A percentile compares a stretch with the other conserved stretches of the same genome.
These are phyloP conservation scores for Drosophila testacea DNA, from an alignment of 2,888 invertebrate genomes.

Conservation along the genomic window DNA sequence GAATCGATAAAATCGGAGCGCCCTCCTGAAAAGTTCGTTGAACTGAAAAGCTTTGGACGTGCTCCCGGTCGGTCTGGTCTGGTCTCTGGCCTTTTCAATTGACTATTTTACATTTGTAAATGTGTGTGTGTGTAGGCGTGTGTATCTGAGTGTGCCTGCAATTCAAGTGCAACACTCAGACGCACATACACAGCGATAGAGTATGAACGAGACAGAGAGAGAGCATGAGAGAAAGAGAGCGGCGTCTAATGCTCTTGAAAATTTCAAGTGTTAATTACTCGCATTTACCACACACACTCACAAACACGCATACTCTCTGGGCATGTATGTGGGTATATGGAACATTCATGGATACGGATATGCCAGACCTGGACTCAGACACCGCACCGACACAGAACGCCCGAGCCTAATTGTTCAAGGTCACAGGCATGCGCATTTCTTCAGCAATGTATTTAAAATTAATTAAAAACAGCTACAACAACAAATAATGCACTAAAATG, in stretches of 20 bases:
- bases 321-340: constrained; percentile 68
- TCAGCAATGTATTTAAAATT: constrained; percentile 73
- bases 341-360: constrained; percentile 62
- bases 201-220: constrained; percentile 17
- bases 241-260: constrained; percentile 77
- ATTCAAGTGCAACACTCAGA: constrained; percentile 67
- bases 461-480: constrained; percentile 69
- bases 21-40: constrained; percentile 62
- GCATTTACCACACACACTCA: constrained; percentile 54
- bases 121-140: constrained; percentile 18
- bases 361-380: constrained; percentile 63
- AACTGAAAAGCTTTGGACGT: constrained; percentile 51
- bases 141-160: constrained; percentile 32
- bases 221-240: constrained; percentile 35
- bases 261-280: constrained; percentile 79
- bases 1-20: constrained; percentile 50
- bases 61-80: constrained; percentile 17
- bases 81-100: constrained; percentile 57
- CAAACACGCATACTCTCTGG: constrained; percentile 19
- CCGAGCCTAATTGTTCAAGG: constrained; percentile 78
- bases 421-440: constrained; percentile 80
- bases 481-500: constrained; percentile 57
- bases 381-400: constrained; percentile 56
- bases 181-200: constrained; percentile 24
- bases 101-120: constrained; percentile 59